Evolutionary conservation across 2,113 vertebrate genomes (phyloP).

Genomic region (Harpagus bidentatus): DNA sequence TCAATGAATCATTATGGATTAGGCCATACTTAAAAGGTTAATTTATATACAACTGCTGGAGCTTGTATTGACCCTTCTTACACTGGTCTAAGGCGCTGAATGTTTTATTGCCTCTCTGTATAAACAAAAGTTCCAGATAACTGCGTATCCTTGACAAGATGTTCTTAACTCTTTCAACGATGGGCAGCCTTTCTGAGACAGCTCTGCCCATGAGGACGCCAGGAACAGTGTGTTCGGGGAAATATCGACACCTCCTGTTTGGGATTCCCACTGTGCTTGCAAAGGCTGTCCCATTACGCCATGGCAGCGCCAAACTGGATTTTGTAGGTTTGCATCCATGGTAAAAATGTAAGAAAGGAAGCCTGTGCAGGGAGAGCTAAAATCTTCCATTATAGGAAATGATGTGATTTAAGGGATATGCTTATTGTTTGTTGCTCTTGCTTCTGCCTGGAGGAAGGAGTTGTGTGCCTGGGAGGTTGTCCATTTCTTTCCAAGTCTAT

Average conservation of each 20-base stretch:
- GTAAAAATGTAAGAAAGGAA: background rate
- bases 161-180: slow-evolving; percentile 53
- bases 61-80: slow-evolving; percentile 66
- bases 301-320: background rate
- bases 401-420: background rate
- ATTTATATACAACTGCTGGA: slow-evolving; percentile 65
- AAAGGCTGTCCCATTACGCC: background rate
- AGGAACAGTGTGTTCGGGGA: background rate
- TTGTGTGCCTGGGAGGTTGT: background rate
- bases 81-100: slow-evolving; percentile 48
- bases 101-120: slow-evolving; percentile 65
- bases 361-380: background rate
- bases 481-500: background rate
- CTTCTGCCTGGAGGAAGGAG: background rate
- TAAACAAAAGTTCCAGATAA: slow-evolving; percentile 66
- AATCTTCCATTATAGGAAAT: background rate
- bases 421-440: background rate
- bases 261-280: background rate
- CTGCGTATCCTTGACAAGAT: slow-evolving; percentile 32
- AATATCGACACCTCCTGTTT: background rate
- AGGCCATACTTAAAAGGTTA: slow-evolving; percentile 63
- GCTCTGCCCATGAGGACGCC: accelerated
- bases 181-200: background rate
- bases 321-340: background rate
- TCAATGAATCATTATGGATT: slow-evolving; percentile 67